Base-by-base conservation (phyloP, 2,888 invertebrate species). In the Aromia moschata region DNA sequence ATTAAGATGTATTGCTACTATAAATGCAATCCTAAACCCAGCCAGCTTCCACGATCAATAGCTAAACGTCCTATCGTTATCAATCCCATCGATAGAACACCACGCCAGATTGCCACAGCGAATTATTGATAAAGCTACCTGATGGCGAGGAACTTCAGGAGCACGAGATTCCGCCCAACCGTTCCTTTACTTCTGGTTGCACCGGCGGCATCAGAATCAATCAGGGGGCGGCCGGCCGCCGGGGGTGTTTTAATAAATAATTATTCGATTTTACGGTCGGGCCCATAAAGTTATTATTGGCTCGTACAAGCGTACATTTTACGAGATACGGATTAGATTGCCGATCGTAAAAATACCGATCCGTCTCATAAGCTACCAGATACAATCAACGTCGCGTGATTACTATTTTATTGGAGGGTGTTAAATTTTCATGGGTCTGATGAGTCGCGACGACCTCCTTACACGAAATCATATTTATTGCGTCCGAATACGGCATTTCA, bases 241-340 rank as follows among this genome's bases (percentile, higher is more conserved):
- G 47, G 17, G 7, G 17, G 12, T n/a, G n/a, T 10, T 47, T 52
- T 31, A 41, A 40, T 41, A 52, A 52, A 52, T 52, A 52, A 52
- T 52, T 37, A 9, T 12, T 31, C 31, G 31, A 38, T 49, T 37
- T 49, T 38, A 49, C 25, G 38, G 20, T 18, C 11, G 4, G 1
- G 30, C n/a, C 17, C 31, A 41, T 52, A 41, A 52, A 52, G 41
- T 52, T 52, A 52, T 52, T 52, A 52, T 52, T 52, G 41, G 37
- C 14, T 10, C 25, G 3, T 25, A 10, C 15, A 20, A 49, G 16
- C 25, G n/a, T 5, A 10, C 15, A 45, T 31, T 52, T 52, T 52
- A 52, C 11, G 16, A 17, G 17, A 17, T 11, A 41, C 5, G 30
- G 52, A 52, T 52, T 52, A 41, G 52, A 52, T 41, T 41, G 20